Percentiles rank a stretch among this genome's conserved stretches.
Conservation (phyloP, 2,797 vertebrate species). For the Amblyraja radiata region DNA sequence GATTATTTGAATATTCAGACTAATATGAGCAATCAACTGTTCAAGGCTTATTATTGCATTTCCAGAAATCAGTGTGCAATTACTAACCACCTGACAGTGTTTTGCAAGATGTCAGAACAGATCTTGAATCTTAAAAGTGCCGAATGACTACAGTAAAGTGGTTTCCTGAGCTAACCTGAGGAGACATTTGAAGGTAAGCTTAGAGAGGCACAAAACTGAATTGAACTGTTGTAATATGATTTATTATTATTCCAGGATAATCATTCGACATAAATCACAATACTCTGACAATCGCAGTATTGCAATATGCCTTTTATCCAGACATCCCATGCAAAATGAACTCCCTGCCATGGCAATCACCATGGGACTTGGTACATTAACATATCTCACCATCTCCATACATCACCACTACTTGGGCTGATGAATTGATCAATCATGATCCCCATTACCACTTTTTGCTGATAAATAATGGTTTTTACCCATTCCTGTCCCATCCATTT, state of each 20-base stretch:
- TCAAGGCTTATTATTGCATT: conserved; percentile 15
- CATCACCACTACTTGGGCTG: background rate
- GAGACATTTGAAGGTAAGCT: background rate
- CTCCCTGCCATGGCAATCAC: background rate
- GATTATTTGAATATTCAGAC: conserved; percentile 34
- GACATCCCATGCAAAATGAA: background rate
- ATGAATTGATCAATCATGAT: conserved; percentile 16
- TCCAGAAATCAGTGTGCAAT: conserved; percentile 16
- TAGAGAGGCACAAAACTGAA: background rate
- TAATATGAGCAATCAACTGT: background rate
- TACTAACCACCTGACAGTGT: background rate
- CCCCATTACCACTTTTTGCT: conserved; percentile 12
- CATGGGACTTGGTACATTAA: background rate
- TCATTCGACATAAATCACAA: conserved; percentile 31
- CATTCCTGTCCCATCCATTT: conserved; percentile 7
- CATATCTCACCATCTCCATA: conserved; percentile 29
- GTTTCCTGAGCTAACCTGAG: background rate
- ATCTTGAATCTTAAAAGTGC: background rate
- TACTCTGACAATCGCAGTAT: conserved; percentile 12
- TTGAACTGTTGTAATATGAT: background rate
- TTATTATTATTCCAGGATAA: conserved; percentile 3
- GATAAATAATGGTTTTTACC: conserved; percentile 24
- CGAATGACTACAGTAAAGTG: background rate
- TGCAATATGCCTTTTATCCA: background rate
- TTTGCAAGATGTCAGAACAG: background rate